Base-by-base conservation (phyloP, 1,140 invertebrate species). In the Asobara japonica region DNA sequence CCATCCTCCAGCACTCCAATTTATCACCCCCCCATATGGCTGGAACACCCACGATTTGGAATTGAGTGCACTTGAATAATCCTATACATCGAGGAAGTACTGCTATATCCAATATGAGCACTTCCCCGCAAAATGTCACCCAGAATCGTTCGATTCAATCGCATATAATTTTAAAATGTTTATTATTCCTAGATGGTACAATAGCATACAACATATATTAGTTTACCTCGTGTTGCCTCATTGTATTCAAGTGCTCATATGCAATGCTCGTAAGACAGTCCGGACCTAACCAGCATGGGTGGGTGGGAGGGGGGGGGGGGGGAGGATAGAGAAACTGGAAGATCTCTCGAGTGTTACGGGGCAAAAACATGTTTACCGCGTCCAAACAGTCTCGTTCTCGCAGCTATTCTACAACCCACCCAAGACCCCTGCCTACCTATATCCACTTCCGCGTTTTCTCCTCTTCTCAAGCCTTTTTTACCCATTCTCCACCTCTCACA, bases 311-410 rank as follows among this genome's bases (percentile, higher is more conserved):
- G 51, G 41, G 20, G 69, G 36, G 45, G 10, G 60, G 65, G 48
- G 48, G 69, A 64, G 41, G 56, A 31, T 66, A 36, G 56, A 65
- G 41, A 66, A 51, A 56, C 20, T 56, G 36, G 30, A n/a, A 16
- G 38, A 65, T 69, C 51, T 65, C 22, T 20, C 3, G 38, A 73
- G 48, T 30, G 33, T 70, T 67, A 38, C 31, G 68, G n/a, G 61
- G 51, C 33, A 48, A 74, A 74, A 74, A 74, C 70, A 76, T 70
- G 75, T 76, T 76, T 76, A 65, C 72, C 31, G 41, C 65, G 66
- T 69, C 48, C 69, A 74, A 76, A 76, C 68, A 71, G 69, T 65
- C 72, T 73, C 60, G 65, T 61, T 72, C 65, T 72, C 41, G 38
- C 36, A 7, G 36, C 68, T 71, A 30, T 67, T 67, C 48, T 36